Conservation (phyloP, 2,113 vertebrate species). For the Anoura caudifer region DNA sequence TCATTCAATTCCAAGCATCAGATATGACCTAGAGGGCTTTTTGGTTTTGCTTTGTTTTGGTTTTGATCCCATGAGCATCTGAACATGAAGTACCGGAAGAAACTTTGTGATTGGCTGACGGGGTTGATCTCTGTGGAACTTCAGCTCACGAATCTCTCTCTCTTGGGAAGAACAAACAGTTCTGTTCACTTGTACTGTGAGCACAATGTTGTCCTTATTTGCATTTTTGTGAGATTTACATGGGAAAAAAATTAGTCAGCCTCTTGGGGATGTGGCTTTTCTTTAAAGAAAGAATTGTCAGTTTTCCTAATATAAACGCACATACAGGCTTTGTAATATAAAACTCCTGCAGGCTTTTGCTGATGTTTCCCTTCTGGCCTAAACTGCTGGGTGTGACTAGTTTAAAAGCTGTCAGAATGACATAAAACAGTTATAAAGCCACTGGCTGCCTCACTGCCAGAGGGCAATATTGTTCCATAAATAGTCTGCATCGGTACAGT, state of each 20-base stretch:
- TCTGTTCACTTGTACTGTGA: conserved; percentile 10
- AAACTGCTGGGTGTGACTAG: conserved; percentile 76
- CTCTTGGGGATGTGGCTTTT: conserved; percentile 60
- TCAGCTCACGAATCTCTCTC: conserved; percentile 5
- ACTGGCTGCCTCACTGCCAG: conserved; percentile 75
- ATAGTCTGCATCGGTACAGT: conserved; percentile 57
- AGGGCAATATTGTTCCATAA: conserved; percentile 81
- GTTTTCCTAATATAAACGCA: conserved; percentile 65
- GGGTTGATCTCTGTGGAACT: background rate
- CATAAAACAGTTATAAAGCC: conserved; percentile 80
- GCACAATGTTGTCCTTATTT: background rate
- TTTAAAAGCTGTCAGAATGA: conserved; percentile 81
- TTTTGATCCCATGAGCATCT: background rate
- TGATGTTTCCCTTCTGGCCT: conserved; percentile 79
- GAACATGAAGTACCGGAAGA: background rate
- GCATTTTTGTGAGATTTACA: conserved; percentile 40
- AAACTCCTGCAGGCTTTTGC: conserved; percentile 71
- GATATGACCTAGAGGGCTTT: background rate
- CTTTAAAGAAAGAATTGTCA: conserved; percentile 61
- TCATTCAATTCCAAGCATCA: conserved; percentile 49
- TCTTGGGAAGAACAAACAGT: background rate
- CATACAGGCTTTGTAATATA: conserved; percentile 65
- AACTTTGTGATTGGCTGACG: background rate
- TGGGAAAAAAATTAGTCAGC: conserved; percentile 43
- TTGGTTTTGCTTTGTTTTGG: background rate